Evolutionary conservation across 2,113 vertebrate species (phyloP).

Genomic region (Mellivora capensis): DNA sequence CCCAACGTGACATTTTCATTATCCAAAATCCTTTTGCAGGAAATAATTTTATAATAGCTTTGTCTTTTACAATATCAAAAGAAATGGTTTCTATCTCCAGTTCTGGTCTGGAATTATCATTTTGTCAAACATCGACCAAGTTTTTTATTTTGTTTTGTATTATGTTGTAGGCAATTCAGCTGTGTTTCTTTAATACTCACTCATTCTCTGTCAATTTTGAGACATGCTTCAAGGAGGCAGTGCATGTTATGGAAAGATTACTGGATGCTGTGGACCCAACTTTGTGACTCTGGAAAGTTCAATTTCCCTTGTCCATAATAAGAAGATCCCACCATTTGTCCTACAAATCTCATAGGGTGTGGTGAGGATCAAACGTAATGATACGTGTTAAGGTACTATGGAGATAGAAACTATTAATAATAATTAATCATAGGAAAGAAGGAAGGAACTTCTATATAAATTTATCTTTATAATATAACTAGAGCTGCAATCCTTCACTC

Average conservation of each 20-base stretch:
- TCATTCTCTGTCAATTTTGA: background rate
- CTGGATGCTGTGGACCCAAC: background rate
- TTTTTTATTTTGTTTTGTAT: background rate
- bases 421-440: background rate
- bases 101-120: background rate
- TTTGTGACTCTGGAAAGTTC: background rate
- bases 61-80: background rate
- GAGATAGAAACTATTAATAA: background rate
- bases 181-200: background rate
- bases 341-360: background rate
- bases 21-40: background rate
- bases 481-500: background rate
- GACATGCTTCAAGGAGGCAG: background rate
- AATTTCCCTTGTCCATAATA: background rate
- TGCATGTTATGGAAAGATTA: background rate
- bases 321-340: background rate
- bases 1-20: background rate
- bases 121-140: background rate
- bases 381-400: background rate
- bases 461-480: background rate
- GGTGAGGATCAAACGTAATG: background rate
- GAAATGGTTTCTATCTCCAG: background rate
- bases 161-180: background rate
- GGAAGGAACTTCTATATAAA: background rate
- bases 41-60: background rate